phyloP scores from a whole-genome alignment of 2,888 invertebrate species.

The Macrophya alboannulata region DNA sequence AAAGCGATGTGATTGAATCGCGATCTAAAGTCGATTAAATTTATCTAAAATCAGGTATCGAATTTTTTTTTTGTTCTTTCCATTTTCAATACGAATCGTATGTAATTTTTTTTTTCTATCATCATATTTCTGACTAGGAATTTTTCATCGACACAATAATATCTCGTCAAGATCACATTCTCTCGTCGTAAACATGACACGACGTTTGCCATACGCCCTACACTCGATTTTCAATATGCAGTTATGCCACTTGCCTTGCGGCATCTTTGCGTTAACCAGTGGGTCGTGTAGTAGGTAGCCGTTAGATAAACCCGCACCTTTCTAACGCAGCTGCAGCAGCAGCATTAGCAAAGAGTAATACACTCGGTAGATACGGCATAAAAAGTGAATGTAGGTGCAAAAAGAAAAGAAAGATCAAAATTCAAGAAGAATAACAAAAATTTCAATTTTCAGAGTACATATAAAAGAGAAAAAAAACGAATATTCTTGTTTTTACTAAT shows the following conservation, averaged over 20 bases:
- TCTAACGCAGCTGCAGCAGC: conserved; percentile 67
- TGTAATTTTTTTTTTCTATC: not conserved
- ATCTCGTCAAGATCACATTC: conserved; percentile 31
- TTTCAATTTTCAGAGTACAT: not conserved
- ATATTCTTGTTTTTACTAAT: not conserved
- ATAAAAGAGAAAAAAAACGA: not conserved
- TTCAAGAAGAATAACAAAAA: not conserved
- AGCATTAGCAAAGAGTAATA: not conserved
- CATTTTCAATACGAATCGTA: not conserved
- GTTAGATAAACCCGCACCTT: conserved; percentile 67
- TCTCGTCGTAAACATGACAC: not conserved
- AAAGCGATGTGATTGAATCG: not conserved
- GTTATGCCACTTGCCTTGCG: conserved; percentile 78
- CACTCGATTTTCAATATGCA: conserved; percentile 65
- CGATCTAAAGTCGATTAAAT: not conserved
- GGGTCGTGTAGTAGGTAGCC: conserved; percentile 37
- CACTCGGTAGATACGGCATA: not conserved
- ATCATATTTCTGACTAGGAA: not conserved
- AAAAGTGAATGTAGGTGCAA: not conserved
- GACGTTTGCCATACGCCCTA: not conserved
- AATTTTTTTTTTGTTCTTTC: not conserved
- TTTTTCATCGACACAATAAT: not conserved
- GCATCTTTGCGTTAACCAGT: conserved; percentile 66
- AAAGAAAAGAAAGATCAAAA: not conserved
- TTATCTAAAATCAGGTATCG: not conserved